phyloP scores from a whole-genome alignment of 2,113 vertebrate species.

The Rallus limicola region DNA sequence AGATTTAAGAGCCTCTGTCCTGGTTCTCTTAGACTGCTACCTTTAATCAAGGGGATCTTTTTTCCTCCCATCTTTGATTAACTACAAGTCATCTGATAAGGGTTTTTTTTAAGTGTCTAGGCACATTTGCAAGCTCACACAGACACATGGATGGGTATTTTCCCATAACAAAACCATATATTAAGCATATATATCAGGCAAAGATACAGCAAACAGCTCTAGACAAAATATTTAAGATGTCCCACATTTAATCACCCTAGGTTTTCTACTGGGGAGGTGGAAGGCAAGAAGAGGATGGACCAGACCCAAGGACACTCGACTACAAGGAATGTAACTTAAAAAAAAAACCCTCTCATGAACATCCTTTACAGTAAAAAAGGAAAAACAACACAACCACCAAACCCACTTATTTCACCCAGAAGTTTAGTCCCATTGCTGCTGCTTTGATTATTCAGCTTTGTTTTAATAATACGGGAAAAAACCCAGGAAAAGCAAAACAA shows the following conservation, averaged over 20 bases:
- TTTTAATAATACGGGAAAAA: background rate
- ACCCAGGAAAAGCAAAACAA: background rate
- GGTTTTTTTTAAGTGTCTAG: background rate
- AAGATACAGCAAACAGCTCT: background rate
- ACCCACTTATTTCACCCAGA: background rate
- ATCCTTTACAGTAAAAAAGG: background rate
- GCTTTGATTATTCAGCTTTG: background rate
- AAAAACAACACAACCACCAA: background rate
- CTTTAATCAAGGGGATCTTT: slow-evolving; percentile 19
- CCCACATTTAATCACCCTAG: background rate
- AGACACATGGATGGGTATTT: background rate
- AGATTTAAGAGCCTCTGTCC: background rate
- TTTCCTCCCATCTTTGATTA: background rate
- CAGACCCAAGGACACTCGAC: background rate
- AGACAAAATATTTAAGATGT: background rate
- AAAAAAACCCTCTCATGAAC: background rate
- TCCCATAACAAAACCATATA: background rate
- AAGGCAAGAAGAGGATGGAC: background rate
- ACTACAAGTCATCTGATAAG: slow-evolving; percentile 12
- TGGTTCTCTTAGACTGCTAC: background rate
- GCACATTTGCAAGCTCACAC: background rate
- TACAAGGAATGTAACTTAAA: background rate
- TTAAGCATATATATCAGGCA: background rate
- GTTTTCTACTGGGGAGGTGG: background rate
- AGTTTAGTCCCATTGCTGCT: background rate